Evolutionary conservation across 2,113 vertebrate genomes (phyloP).

Genomic region (Zosterops pallidus): DNA sequence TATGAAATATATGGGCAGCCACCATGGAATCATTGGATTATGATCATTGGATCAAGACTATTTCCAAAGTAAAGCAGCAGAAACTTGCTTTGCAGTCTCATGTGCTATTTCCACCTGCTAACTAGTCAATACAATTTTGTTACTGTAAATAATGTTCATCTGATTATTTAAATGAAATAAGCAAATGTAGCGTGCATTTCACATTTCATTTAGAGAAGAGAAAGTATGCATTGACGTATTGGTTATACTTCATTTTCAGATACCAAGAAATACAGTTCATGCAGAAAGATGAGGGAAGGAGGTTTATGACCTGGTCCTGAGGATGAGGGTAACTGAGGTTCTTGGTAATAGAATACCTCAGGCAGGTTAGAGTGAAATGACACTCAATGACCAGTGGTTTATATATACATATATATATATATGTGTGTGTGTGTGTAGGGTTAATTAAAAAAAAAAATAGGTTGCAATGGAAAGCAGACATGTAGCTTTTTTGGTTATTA

Average conservation of each 20-base stretch:
- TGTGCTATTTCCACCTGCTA: neutral
- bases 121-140: slow-evolving; percentile 21
- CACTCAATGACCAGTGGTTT: neutral
- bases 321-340: neutral
- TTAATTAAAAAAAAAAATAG: neutral
- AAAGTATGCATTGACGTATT: neutral
- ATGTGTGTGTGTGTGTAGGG: neutral
- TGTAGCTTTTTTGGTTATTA: neutral
- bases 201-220: neutral
- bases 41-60: neutral
- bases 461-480: neutral
- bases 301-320: neutral
- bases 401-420: neutral
- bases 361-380: neutral
- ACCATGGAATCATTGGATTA: neutral
- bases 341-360: neutral
- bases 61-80: slow-evolving; percentile 4
- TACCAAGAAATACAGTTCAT: neutral
- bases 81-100: slow-evolving; percentile 28
- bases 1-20: neutral
- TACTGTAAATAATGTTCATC: slow-evolving; percentile 3
- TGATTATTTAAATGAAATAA: slow-evolving; percentile 50
- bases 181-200: neutral
- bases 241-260: neutral
- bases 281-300: neutral